A percentile compares a stretch with the other conserved stretches of the same genome.
Evolutionary conservation across 2,797 vertebrate species (phyloP).

Genomic region (Capromys pilorides): DNA sequence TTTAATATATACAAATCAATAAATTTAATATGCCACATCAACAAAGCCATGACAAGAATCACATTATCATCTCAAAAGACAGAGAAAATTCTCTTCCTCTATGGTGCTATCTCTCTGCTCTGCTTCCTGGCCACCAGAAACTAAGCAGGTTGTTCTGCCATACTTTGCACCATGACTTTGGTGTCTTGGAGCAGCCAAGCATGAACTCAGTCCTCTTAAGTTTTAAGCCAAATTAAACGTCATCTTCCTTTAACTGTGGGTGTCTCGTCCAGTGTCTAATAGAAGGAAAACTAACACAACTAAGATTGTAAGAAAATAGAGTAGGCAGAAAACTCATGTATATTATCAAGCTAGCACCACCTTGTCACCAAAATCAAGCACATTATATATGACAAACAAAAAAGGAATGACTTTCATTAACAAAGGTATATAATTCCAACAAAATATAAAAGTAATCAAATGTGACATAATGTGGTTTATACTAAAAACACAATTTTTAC

Average conservation of each 20-base stretch:
- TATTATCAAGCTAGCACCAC: not conserved
- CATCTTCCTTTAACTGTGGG: not conserved
- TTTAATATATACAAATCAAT: no score
- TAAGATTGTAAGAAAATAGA: not conserved
- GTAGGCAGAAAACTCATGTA: not conserved
- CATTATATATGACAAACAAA: not conserved
- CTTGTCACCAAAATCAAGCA: not conserved
- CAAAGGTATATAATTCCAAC: not conserved
- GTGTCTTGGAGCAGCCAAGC: not conserved
- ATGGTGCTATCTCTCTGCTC: not conserved
- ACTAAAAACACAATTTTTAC: not conserved
- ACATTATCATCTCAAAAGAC: no score
- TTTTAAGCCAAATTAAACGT: not conserved
- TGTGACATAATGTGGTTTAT: not conserved
- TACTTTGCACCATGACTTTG: not conserved
- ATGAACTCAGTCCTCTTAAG: not conserved
- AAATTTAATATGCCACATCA: no score
- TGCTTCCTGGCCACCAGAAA: not conserved
- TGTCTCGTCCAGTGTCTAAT: not conserved
- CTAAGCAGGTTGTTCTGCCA: not conserved
- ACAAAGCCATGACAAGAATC: no score
- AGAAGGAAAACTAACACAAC: not conserved
- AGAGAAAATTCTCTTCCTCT: no score
- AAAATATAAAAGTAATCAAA: not conserved
- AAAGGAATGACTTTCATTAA: not conserved